Base-by-base conservation (phyloP, 2,888 invertebrate genomes). In the Nycteola revayana region DNA sequence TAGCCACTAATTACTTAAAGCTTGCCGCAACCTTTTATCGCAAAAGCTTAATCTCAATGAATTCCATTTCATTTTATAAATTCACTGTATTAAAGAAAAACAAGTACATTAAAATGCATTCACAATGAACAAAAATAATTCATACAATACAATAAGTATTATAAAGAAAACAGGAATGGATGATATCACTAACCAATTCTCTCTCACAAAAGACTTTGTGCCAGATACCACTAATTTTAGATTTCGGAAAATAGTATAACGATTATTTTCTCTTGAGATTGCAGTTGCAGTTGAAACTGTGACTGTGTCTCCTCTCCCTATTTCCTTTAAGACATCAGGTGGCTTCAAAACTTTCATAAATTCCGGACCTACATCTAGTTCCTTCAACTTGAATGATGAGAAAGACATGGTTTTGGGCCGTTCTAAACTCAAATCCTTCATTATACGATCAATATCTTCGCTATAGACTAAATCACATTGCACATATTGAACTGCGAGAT, bases 141-240 rank as follows among this genome's bases (percentile, higher is more conserved):
- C 65, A 48, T 84, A 85, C 23, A 79, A 11, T 34, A 71, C 58
- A 21, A 80, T 48, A 27, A 85, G 17, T 14, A 66, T 44, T 10
- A 75, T 42, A 33, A 83, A 67, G 47, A 85, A 84, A 5, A 68
- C 58, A 1, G 86, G 84, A 0, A 82, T 76, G 59, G 75, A 75
- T 0, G 62, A 56, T 9, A 86, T 50, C 0, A 86, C 66, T 17
- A 79, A 48, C 17, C 67, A 37, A 39, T 86, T 86, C 39, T 78
- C 75, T 42, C 60, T 66, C 0, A 83, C 0, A 49, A 82, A 83
- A 7, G 28, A 28, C 0, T 64, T 2, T 0, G 72, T 56, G 9
- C 33, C 43, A 9, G 39, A 10, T 0, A 72, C 32, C 0, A 63
- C 11, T 0, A 29, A 18, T 31, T 54, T 59, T 0, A 61, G 3